Conservation (phyloP, 1,140 invertebrate species). For the Drosophila kepulauana region DNA sequence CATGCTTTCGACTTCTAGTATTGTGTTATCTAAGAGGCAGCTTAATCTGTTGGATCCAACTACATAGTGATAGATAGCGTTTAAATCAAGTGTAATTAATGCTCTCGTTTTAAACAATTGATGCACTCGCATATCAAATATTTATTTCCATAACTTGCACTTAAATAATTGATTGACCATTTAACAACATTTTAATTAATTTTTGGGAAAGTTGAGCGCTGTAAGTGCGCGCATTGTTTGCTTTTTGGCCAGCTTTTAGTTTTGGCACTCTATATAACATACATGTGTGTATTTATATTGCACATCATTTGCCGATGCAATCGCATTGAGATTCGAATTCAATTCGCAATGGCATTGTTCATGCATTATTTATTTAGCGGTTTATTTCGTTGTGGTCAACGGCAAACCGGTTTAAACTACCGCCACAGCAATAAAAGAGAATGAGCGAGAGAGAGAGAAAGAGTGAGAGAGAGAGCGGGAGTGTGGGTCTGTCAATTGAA, state of each 20-base stretch:
- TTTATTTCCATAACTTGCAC: slow-evolving; percentile 21
- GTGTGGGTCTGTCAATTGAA: slow-evolving; percentile 7
- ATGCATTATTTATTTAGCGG: slow-evolving; percentile 79
- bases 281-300: slow-evolving; percentile 14
- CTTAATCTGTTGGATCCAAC: too few relatives aligned
- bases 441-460: neutral
- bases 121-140: slow-evolving; percentile 14
- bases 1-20: neutral
- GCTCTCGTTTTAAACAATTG: slow-evolving; percentile 10
- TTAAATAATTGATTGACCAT: slow-evolving; percentile 71
- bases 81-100: neutral
- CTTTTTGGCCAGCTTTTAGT: slow-evolving; percentile 27
- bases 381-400: slow-evolving; percentile 65
- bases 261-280: neutral
- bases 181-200: slow-evolving; percentile 76
- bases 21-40: neutral
- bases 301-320: slow-evolving; percentile 26
- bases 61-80: neutral
- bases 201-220: slow-evolving; percentile 59
- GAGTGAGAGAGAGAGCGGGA: neutral
- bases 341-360: slow-evolving; percentile 58
- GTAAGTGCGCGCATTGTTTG: slow-evolving; percentile 41
- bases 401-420: slow-evolving; percentile 48
- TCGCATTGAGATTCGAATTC: slow-evolving; percentile 35
- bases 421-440: slow-evolving; percentile 14